Base-by-base conservation (phyloP, 2,113 vertebrate species). In the Sturnira hondurensis region DNA sequence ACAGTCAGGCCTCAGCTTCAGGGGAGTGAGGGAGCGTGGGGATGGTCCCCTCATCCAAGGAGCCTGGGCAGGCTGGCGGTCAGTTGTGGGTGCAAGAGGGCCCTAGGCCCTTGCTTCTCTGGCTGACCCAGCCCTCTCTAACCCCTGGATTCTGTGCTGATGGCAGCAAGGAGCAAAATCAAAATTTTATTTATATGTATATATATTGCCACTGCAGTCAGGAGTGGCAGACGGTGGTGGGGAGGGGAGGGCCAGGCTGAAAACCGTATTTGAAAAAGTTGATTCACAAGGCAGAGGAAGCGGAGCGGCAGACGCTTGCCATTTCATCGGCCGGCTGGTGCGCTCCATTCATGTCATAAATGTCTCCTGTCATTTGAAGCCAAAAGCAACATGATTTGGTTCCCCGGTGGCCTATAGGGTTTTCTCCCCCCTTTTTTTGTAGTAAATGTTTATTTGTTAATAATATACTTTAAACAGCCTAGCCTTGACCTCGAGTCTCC, bases 401-500 rank as follows among this genome's bases (percentile, higher is more conserved):
- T 98, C 98, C 98, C 98, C 68, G 93, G 98, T 98, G 98, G 97
- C 98, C 98, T 98, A 98, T 98, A 98, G 97, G 97, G 97, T 98
- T 98, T 97, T 94, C 82, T 96, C 92, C 52, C 28, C 10, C 38
- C 45, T 58, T 7, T 7, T 68, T 20, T 97, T 97, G 97, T 97
- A 97, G 98, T 98, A 98, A 99, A 98, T 98, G 99, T 99, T 99
- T 99, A 99, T 99, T 99, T 99, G 98, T 99, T 98, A 98, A 99
- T 98, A 98, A 98, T 98, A 98, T 97, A 98, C 98, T 98, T 99
- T 98, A 98, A 98, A 99, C 98, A 98, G 97, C 98, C 98, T 97
- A 98, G 97, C 93, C 97, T 98, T 99, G 98, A 99, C 98, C 99
- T 98, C 98, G 97, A 98, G 98, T 97, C 98, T 98, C 97, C 97